Evolutionary conservation across 2,888 invertebrate species (phyloP), one percentile per base, ranked within the genome.

Genomic region (Geotrupes spiniger): DNA sequence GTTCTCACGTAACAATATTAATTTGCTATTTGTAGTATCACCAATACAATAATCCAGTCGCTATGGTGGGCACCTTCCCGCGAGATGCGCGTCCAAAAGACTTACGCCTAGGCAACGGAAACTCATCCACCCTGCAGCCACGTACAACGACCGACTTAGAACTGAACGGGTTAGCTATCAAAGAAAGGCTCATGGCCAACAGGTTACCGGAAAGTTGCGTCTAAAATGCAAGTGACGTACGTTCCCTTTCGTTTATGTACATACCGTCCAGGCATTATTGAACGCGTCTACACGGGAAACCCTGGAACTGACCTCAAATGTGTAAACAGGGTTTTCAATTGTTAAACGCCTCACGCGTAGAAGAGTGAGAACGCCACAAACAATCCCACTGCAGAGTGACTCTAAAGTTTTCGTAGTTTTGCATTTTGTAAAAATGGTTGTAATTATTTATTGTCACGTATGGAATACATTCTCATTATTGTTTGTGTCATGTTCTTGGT

Each of bases 201-300:
- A 83, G 90, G 69, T 84, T 91, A 69, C 91, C 91, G 36, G 91
- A 91, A 75, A 90, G 89, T 70, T 91, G 90, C 76, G 91, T 91
- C 65, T 91, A 87, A 83, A 65, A 33, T 28, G 45, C 12, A 49
- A 44, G 31, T 38, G 50, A 11, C 10, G 37, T 36, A 10, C 6
- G 9, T 49, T 42, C 36, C 4, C 42, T 11, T 43, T 46, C 39
- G 27, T 25, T 46, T 50, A 42, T 39, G 57, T 56, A 45, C 47
- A 54, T 59, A 54, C 62, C 61, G 62, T 63, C 62, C 61, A 59
- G 54, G 27, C 29, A 41, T 21, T 21, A 6, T 21, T 21, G 21
- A 21, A 21, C 21, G 21, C 6, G 21, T 21, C 3, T 21, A 21
- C 3, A 21, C 21, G 21, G 6, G 21, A 21, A n/a, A n/a, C n/a